Percentiles rank a stretch among this genome's conserved stretches.
phyloP scores from a whole-genome alignment of 2,797 vertebrate genomes.

The Cryptoprocta ferox region DNA sequence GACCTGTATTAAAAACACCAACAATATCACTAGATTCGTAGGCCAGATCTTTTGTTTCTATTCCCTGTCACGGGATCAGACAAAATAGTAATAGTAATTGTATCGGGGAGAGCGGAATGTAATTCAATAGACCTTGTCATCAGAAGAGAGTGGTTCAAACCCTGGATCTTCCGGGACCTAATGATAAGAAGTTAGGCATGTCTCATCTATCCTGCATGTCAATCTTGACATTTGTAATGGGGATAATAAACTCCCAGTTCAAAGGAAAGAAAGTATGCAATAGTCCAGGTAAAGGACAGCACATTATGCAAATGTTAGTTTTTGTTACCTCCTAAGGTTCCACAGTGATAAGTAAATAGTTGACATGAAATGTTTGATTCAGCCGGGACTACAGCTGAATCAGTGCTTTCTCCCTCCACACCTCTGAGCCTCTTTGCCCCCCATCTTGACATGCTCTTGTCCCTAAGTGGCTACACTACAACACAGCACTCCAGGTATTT shows the following conservation, averaged over 20 bases:
- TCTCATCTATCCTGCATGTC: neutral
- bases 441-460: neutral
- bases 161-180: neutral
- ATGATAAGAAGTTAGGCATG: neutral
- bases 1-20: neutral
- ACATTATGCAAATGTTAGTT: neutral
- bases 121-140: neutral
- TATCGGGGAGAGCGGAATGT: neutral
- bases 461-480: neutral
- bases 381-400: neutral
- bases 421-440: neutral
- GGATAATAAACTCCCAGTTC: neutral
- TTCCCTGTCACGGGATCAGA: neutral
- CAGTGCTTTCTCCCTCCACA: neutral
- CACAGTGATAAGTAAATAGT: neutral
- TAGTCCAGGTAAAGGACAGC: neutral
- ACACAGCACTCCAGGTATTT: neutral
- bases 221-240: neutral
- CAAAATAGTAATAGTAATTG: neutral
- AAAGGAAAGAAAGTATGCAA: neutral
- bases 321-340: neutral
- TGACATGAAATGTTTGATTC: neutral
- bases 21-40: neutral
- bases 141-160: neutral
- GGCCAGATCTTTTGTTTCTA: conserved; percentile 1